Evolutionary conservation across 2,888 invertebrate genomes (phyloP).

Genomic region (Pyrrhia umbra): DNA sequence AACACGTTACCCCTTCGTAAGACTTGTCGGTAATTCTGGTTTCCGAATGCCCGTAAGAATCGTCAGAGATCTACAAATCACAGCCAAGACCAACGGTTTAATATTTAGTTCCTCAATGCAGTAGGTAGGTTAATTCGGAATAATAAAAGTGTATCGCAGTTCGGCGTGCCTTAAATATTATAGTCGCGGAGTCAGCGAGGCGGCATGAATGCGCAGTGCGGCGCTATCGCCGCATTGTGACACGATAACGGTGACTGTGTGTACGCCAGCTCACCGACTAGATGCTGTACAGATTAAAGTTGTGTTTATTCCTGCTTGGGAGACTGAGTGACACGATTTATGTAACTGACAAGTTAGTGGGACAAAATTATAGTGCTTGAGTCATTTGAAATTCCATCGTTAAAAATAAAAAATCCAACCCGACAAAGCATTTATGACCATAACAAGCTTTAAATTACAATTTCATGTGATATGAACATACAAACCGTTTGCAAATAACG

Average conservation of each 20-base stretch:
- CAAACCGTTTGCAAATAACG: background rate
- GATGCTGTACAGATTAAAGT: conserved; percentile 34
- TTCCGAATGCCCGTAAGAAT: too few species aligned
- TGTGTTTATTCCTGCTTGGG: conserved; percentile 8
- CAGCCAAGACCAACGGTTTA: too few species aligned
- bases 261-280: conserved; percentile 15
- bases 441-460: too few species aligned
- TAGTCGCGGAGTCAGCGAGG: conserved; percentile 47
- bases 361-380: too few species aligned
- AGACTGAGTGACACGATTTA: conserved; percentile 5
- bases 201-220: conserved; percentile 60
- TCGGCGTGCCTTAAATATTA: conserved; percentile 57
- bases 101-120: conserved; percentile 4
- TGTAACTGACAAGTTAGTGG: too few species aligned
- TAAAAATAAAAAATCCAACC: too few species aligned
- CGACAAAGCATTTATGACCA: too few species aligned
- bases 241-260: conserved; percentile 51
- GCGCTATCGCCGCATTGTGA: conserved; percentile 59
- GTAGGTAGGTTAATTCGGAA: conserved; percentile 26
- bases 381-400: too few species aligned
- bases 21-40: too few species aligned
- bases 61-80: too few species aligned
- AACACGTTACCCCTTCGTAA: too few species aligned
- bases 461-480: too few species aligned
- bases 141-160: conserved; percentile 48